phyloP scores from a whole-genome alignment of 2,888 invertebrate genomes.

The Boloria euphrosyne region DNA sequence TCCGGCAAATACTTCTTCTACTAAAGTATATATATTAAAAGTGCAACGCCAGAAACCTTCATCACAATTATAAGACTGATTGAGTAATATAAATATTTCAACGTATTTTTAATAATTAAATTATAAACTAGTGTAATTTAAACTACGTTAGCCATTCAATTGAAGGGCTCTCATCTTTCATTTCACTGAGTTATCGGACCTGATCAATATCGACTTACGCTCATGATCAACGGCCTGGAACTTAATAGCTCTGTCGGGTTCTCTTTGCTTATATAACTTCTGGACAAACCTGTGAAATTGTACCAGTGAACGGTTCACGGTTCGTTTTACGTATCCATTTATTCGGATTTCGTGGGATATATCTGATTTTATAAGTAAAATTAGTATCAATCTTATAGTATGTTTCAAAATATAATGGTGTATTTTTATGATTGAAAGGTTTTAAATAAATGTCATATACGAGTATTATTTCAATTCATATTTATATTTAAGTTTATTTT shows the following conservation, averaged over 20 bases:
- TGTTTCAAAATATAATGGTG: not conserved
- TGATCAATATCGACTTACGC: conserved; percentile 28
- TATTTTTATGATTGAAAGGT: not conserved
- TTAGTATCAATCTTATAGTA: too few species aligned
- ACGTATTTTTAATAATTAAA: not conserved
- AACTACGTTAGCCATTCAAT: conserved; percentile 9
- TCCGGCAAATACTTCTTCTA: too few species aligned
- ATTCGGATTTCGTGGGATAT: too few species aligned
- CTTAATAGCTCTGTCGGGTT: conserved; percentile 22
- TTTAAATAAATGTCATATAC: not conserved
- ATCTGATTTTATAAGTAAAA: too few species aligned
- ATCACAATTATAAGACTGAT: not conserved
- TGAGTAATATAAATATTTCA: not conserved
- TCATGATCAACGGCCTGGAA: conserved; percentile 19
- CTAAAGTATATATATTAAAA: too few species aligned
- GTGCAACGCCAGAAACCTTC: too few species aligned
- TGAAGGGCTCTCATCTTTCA: conserved; percentile 29
- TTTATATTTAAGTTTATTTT: too few species aligned
- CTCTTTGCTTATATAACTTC: conserved; percentile 27
- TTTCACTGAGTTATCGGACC: conserved; percentile 26
- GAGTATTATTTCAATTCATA: too few species aligned
- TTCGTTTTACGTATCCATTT: not conserved
- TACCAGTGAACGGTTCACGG: not conserved
- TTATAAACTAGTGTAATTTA: conserved; percentile 8
- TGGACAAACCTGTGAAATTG: conserved; percentile 4